Evolutionary conservation across 2,113 vertebrate genomes (phyloP), one percentile per base, ranked within the genome.

Genomic region (Eurystomus gularis): DNA sequence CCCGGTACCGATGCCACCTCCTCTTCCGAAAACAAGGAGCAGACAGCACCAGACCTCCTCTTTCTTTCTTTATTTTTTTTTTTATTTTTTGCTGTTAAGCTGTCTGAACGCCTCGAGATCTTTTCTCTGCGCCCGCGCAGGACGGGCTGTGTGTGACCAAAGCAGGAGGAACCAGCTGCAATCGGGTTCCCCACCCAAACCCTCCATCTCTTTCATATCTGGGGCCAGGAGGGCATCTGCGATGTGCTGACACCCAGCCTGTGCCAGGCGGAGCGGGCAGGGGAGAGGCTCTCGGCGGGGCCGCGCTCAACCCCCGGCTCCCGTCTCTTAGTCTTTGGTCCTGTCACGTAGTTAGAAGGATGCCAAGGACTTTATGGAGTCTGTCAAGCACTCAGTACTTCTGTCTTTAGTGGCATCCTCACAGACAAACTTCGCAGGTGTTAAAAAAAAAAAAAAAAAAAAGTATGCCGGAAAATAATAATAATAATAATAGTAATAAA

Each of bases 351-450:
- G 69, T 93, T 83, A 97, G 93, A 78, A 90, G 95, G 96, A 82
- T 66, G 83, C 91, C 95, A 84, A 87, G 90, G 93, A 94, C 95
- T 97, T 92, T 91, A 55, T 84, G 83, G 94, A 97, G 96, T 93
- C 93, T 95, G 93, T 92, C 93, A 69, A 84, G 75, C 80, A 73
- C 90, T 75, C 95, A 73, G 49, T 85, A 79, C 82, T 97, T 96
- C 96, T 97, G 95, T 96, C 95, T 97, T 93, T 90, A 37, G 96
- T 93, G 96, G 97, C 91, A 97, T 96, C 94, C 95, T 94, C 96
- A 61, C 92, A 94, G 97, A 94, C 89, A 95, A 96, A 97, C 88
- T 86, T 97, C 76, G 52, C 95, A 98, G 96, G 96, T 97, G 97
- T 93, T 96, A 97, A 92, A 95, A 96, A 96, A 80, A 81, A 65